Percentiles rank a stretch among this genome's conserved stretches.
These are phyloP conservation scores for Sphecodes monilicornis DNA, from an alignment of 2,888 invertebrate genomes.

Conservation along the genomic window DNA sequence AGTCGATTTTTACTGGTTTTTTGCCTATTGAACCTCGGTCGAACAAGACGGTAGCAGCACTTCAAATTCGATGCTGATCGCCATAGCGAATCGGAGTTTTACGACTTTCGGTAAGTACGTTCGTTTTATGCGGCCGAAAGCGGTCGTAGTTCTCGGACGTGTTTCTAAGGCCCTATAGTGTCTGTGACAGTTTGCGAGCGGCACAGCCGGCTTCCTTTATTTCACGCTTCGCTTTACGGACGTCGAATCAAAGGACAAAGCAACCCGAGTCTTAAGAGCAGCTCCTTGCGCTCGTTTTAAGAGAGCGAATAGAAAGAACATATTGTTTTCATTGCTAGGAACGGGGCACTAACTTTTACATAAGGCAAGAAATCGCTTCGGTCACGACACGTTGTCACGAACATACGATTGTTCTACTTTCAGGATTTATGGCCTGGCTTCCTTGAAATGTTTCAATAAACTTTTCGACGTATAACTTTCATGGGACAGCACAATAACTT, in stretches of 20 bases:
- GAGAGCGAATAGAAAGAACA: constrained; percentile 26
- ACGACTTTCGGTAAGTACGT: constrained; percentile 41
- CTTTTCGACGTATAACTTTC: not conserved
- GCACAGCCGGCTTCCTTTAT: constrained; percentile 51
- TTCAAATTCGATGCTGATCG: constrained; percentile 30
- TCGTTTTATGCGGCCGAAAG: constrained; percentile 41
- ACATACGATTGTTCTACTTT: constrained; percentile 19
- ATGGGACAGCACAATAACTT: not conserved
- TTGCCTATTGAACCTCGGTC: not conserved
- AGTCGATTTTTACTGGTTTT: not conserved
- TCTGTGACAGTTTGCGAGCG: constrained; percentile 58
- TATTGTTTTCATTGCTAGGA: constrained; percentile 40
- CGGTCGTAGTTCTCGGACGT: constrained; percentile 43
- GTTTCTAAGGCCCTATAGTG: constrained; percentile 14
- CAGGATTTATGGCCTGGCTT: not conserved
- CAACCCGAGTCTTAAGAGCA: constrained; percentile 34
- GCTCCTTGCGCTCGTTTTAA: constrained; percentile 39
- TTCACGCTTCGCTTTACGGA: constrained; percentile 48
- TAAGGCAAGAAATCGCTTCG: constrained; percentile 35
- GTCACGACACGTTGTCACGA: constrained; percentile 38
- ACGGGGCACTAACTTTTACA: constrained; percentile 31
- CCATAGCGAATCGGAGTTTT: constrained; percentile 39
- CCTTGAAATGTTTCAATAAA: not conserved
- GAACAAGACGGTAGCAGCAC: not conserved
- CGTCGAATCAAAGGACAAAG: constrained; percentile 39